Conservation (phyloP, 2,113 vertebrate species). For the Orientallactaga bullata region DNA sequence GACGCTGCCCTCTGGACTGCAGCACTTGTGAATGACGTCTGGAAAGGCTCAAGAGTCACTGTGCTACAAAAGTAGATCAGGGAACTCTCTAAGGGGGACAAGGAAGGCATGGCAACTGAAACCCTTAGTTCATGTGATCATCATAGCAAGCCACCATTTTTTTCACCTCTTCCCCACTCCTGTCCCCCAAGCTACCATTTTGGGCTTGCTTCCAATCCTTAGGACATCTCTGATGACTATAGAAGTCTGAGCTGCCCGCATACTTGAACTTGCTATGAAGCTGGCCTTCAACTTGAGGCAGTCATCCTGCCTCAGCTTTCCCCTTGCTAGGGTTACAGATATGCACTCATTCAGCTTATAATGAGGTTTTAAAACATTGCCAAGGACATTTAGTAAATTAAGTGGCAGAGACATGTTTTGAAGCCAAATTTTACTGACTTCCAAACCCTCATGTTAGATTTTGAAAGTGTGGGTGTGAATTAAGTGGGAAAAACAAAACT, state of each 20-base stretch:
- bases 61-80: background rate
- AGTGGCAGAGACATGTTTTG: background rate
- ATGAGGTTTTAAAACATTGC: background rate
- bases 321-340: background rate
- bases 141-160: background rate
- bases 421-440: slow-evolving; percentile 31
- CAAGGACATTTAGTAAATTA: background rate
- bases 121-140: background rate
- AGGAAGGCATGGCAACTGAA: background rate
- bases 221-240: background rate
- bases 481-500: slow-evolving; percentile 19
- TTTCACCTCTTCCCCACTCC: too few relatives aligned
- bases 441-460: background rate
- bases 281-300: background rate
- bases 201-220: background rate
- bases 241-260: too few relatives aligned
- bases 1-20: background rate
- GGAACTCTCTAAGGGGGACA: background rate
- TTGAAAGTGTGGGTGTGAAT: slow-evolving; percentile 28
- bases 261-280: background rate
- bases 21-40: background rate
- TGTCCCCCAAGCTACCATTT: too few relatives aligned
- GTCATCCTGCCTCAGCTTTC: background rate
- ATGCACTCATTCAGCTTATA: accelerated
- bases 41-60: background rate